These are phyloP conservation scores for Avahi laniger DNA, from an alignment of 2,797 vertebrate genomes.

Conservation along the genomic window DNA sequence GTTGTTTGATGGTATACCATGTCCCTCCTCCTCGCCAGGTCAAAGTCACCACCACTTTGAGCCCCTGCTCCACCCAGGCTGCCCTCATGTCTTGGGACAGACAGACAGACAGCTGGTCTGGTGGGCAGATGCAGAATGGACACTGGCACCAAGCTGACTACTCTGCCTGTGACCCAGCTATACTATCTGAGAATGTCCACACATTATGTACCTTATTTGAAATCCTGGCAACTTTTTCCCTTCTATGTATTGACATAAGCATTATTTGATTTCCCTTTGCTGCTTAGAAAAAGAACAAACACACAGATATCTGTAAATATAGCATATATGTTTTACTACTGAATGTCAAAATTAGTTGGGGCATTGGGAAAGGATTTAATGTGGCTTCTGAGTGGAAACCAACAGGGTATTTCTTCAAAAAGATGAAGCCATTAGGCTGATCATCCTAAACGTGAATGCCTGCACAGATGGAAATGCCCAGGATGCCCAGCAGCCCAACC, in stretches of 20 bases:
- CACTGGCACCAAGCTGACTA: background rate
- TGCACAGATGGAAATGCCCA: conserved; percentile 80
- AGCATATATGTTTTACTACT: conserved; percentile 45
- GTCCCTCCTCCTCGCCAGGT: no score
- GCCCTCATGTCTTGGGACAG: background rate
- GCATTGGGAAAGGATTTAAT: background rate
- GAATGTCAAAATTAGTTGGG: background rate
- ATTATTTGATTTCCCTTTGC: background rate
- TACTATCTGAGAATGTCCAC: background rate
- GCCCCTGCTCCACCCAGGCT: background rate
- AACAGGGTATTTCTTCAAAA: background rate
- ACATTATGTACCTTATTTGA: background rate
- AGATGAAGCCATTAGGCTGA: background rate
- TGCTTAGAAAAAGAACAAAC: conserved; percentile 34
- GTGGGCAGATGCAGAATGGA: background rate
- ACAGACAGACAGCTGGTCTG: background rate
- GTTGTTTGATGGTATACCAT: background rate
- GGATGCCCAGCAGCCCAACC: conserved; percentile 79
- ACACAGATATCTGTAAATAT: conserved; percentile 45
- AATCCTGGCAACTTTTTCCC: background rate
- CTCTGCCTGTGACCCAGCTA: background rate
- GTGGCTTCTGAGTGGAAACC: conserved; percentile 7
- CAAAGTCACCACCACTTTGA: background rate
- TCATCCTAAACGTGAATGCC: rapidly evolving
- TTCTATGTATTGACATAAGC: background rate